These are phyloP conservation scores for Spodoptera frugiperda DNA, from an alignment of 1,140 invertebrate genomes.

Conservation along the genomic window DNA sequence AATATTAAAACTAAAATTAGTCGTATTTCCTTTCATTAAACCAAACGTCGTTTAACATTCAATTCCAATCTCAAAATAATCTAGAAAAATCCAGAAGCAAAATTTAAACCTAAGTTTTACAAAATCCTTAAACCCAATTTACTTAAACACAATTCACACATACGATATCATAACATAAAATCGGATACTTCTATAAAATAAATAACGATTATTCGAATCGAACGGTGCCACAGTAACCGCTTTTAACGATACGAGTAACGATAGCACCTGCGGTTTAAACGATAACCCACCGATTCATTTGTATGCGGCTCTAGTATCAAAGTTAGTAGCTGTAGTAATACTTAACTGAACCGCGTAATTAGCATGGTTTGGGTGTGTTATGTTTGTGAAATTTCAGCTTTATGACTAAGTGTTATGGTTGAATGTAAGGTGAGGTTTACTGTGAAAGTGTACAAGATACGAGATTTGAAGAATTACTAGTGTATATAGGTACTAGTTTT, in stretches of 20 bases:
- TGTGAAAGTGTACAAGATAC: no score
- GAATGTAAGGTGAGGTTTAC: not conserved
- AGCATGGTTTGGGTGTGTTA: constrained; percentile 46
- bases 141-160: constrained; percentile 7
- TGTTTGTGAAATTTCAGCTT: constrained; percentile 20
- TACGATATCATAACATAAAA: constrained; percentile 33
- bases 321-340: constrained; percentile 49
- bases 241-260: constrained; percentile 43
- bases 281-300: constrained; percentile 51
- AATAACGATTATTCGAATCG: constrained; percentile 47
- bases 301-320: constrained; percentile 49
- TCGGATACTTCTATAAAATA: constrained; percentile 34
- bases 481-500: no score
- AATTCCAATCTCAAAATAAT: no score
- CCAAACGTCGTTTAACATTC: no score
- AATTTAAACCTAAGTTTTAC: not conserved
- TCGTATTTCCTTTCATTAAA: no score
- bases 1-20: no score
- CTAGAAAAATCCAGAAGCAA: not conserved
- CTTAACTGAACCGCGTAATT: constrained; percentile 52
- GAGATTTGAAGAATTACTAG: no score
- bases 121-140: constrained; percentile 16
- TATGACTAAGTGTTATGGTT: not conserved
- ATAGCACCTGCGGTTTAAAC: constrained; percentile 40
- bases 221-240: constrained; percentile 35